Evolutionary conservation across 2,113 vertebrate genomes (phyloP).

Genomic region (Suncus etruscus): DNA sequence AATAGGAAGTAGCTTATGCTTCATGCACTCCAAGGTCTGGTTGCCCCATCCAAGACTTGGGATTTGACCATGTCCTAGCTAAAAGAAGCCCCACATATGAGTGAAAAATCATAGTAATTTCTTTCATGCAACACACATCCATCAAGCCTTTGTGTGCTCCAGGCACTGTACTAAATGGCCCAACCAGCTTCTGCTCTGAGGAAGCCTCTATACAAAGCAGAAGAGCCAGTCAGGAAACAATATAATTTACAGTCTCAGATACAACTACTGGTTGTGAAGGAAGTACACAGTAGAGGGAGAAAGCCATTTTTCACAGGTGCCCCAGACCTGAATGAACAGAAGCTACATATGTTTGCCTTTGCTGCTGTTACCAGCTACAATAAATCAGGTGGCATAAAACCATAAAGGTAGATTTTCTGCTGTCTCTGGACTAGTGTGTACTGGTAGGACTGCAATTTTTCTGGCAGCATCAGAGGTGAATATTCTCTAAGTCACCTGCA

Average conservation of each 20-base stretch:
- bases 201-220: rapidly evolving
- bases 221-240: not conserved
- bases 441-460: not conserved
- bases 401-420: no score
- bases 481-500: not conserved
- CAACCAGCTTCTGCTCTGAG: not conserved
- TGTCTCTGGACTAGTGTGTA: not conserved
- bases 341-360: not conserved
- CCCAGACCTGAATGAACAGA: not conserved
- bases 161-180: not conserved
- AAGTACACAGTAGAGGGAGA: not conserved
- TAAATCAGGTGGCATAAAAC: not conserved
- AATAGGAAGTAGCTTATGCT: no score
- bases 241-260: not conserved
- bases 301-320: not conserved
- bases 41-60: no score
- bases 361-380: not conserved
- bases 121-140: not conserved
- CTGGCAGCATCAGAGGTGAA: not conserved
- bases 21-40: no score
- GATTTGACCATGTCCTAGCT: no score
- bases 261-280: not conserved
- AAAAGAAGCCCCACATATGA: no score
- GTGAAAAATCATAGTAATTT: not conserved
- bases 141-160: not conserved